Conservation (phyloP, 1,140 invertebrate genomes). For the Cydia pomonella region DNA sequence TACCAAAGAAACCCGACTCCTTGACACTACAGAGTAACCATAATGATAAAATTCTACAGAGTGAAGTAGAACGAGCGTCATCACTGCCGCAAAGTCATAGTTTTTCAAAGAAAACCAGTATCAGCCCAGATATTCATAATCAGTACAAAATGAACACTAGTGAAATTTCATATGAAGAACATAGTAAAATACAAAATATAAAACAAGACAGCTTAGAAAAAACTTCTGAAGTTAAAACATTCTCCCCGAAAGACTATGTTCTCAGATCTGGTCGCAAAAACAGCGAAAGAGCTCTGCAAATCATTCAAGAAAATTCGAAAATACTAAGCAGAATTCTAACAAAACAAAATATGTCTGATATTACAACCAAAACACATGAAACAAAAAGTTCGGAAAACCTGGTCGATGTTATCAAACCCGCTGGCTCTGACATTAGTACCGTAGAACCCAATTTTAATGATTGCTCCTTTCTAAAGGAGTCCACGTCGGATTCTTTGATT, state of each 20-base stretch:
- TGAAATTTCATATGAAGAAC: constrained; percentile 24
- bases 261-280: constrained; percentile 80
- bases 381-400: constrained; percentile 40
- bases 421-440: constrained; percentile 38
- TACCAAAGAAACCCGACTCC: constrained; percentile 73
- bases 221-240: constrained; percentile 36
- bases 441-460: constrained; percentile 54
- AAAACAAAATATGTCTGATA: constrained; percentile 81
- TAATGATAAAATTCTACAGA: constrained; percentile 58
- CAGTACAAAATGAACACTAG: not conserved
- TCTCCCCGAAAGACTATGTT: constrained; percentile 62
- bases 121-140: constrained; percentile 43
- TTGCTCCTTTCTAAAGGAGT: constrained; percentile 72
- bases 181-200: constrained; percentile 23
- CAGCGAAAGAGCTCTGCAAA: constrained; percentile 87
- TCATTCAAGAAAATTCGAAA: constrained; percentile 90
- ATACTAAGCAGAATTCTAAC: constrained; percentile 88
- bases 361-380: constrained; percentile 38
- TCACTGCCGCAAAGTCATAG: constrained; percentile 72
- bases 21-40: constrained; percentile 64
- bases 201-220: constrained; percentile 39
- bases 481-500: constrained; percentile 75
- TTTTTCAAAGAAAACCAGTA: constrained; percentile 51
- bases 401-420: constrained; percentile 31
- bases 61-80: constrained; percentile 67